Evolutionary conservation across 1,140 invertebrate species (phyloP).

Genomic region (Andrena cerasifolii): DNA sequence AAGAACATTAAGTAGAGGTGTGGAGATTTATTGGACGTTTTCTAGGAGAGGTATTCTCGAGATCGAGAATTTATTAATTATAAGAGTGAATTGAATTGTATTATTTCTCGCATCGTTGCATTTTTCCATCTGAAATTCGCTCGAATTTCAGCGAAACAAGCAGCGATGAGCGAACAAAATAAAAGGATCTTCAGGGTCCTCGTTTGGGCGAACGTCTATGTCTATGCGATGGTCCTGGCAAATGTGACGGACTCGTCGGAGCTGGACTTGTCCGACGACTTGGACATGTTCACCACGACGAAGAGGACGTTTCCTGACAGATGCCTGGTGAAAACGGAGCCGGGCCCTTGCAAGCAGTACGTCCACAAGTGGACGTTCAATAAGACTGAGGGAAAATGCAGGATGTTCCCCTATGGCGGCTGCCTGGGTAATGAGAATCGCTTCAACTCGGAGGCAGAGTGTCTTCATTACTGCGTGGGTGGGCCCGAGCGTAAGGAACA

Average conservation of each 20-base stretch:
- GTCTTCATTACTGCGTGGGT: constrained; percentile 85
- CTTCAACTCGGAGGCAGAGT: constrained; percentile 89
- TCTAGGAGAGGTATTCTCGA: too few species aligned
- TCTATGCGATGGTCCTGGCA: constrained; percentile 54
- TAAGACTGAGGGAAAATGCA: constrained; percentile 85
- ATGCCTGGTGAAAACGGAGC: constrained; percentile 80
- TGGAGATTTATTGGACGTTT: too few species aligned
- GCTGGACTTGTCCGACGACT: constrained; percentile 59
- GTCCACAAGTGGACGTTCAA: constrained; percentile 89
- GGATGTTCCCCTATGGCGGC: constrained; percentile 89
- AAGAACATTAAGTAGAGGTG: too few species aligned
- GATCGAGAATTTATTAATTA: too few species aligned
- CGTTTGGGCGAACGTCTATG: constrained; percentile 62
- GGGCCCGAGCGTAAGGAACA: constrained; percentile 81
- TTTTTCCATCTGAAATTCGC: too few species aligned
- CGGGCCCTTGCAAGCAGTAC: constrained; percentile 87
- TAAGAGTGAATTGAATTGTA: too few species aligned
- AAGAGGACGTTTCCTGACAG: constrained; percentile 72
- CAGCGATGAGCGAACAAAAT: constrained; percentile 72
- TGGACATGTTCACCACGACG: constrained; percentile 64
- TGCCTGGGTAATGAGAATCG: constrained; percentile 91
- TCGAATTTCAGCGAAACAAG: constrained; percentile 74
- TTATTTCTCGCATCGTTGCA: too few species aligned
- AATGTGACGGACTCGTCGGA: constrained; percentile 70
- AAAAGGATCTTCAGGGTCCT: constrained; percentile 75